phyloP scores from a whole-genome alignment of 2,888 invertebrate genomes.

The Cabera pusaria region DNA sequence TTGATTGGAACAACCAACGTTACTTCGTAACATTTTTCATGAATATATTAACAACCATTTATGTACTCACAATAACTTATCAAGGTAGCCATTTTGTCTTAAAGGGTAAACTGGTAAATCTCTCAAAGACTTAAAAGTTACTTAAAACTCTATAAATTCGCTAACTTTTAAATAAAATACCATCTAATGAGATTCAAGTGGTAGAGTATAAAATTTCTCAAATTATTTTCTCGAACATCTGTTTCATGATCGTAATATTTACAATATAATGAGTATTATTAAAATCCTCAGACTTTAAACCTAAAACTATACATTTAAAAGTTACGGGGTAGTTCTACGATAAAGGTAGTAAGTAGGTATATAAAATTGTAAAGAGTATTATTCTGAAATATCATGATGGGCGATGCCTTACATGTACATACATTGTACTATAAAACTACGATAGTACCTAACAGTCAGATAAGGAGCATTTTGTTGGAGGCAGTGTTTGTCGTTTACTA shows the following conservation, averaged over 20 bases:
- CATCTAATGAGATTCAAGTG: constrained; percentile 82
- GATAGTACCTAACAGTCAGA: constrained; percentile 19
- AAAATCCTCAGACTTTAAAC: constrained; percentile 54
- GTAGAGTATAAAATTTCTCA: constrained; percentile 74
- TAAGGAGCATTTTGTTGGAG: constrained; percentile 17
- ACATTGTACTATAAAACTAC: constrained; percentile 14
- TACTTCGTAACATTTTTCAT: constrained; percentile 67
- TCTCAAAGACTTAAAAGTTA: constrained; percentile 69
- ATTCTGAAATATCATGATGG: constrained; percentile 28
- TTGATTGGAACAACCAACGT: constrained; percentile 68
- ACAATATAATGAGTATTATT: constrained; percentile 79
- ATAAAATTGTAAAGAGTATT: constrained; percentile 17
- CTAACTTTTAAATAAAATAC: constrained; percentile 75
- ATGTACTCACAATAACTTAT: constrained; percentile 66
- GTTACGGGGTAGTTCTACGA: constrained; percentile 24
- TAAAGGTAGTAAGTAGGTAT: constrained; percentile 16
- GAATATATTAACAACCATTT: constrained; percentile 80
- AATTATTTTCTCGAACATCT: constrained; percentile 54
- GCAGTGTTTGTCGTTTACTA: constrained; percentile 19
- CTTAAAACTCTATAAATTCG: constrained; percentile 79
- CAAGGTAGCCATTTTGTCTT: constrained; percentile 77
- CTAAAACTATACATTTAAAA: constrained; percentile 38
- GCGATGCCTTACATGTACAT: constrained; percentile 16
- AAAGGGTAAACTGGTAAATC: constrained; percentile 78
- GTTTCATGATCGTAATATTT: constrained; percentile 60